Evolutionary conservation across 1,140 invertebrate genomes (phyloP), one percentile per base, ranked within the genome.

Genomic region (Araneus ventricosus): DNA sequence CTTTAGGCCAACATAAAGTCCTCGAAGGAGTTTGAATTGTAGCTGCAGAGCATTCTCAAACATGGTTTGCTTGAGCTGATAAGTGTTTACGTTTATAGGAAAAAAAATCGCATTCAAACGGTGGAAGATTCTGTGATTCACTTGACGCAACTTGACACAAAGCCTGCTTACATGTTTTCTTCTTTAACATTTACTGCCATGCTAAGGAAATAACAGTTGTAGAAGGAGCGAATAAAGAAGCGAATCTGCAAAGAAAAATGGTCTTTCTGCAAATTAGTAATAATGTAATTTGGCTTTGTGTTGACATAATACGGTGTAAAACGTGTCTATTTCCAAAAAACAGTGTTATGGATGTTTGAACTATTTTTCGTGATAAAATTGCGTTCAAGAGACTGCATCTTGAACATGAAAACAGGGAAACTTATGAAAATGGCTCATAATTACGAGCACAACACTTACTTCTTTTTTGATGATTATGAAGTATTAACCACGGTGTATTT

Each of bases 91-190:
- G 52, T 59, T 84, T 27, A 63, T 39, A 79, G 70, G 14, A 59
- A 30, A 52, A 34, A 75, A 24, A n/a, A 67, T 88, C 30, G 14
- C 14, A 20, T 45, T 34, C 24, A 20, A 79, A 39, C 4, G 30
- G 41, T 7, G 20, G 59, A 82, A 63, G 82, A 57, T 84, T 84
- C 90, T 92, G 90, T 92, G 90, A 92, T 92, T 85, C n/a, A 37
- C n/a, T 75, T 17, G 20, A 27, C 20, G 39, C 27, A 41, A 22
- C 61, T 86, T 86, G 57, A 92, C 90, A 82, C 82, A 57, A 39
- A 57, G n/a, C 79, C 63, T 27, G 84, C 75, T 86, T 92, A 90
- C 88, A 37, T 22, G 4, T 88, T 37, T 59, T 37, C 7, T 86
- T 59, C n/a, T 24, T 61, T 61, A 30, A 14, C 8, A 70, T 39